Evolutionary conservation across 2,797 vertebrate species (phyloP).

Genomic region (Acrocephalus scirpaceus): DNA sequence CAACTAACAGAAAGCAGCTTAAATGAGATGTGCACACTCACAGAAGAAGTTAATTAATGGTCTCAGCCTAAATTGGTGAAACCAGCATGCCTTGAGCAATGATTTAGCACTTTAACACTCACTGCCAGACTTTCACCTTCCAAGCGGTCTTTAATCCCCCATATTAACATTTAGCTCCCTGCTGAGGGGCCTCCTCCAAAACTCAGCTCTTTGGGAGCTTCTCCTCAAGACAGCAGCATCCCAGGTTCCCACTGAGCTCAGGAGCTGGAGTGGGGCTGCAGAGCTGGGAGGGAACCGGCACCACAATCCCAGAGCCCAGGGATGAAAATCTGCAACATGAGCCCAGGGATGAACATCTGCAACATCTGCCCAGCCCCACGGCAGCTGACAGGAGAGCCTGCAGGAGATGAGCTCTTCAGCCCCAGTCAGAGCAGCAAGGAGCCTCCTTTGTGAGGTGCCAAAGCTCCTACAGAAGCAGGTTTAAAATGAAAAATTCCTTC

Average conservation of each 20-base stretch:
- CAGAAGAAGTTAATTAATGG: neutral
- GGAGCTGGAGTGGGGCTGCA: neutral
- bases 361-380: neutral
- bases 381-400: neutral
- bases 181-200: neutral
- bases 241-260: neutral
- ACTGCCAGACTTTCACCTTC: neutral
- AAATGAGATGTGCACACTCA: neutral
- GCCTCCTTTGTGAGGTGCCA: neutral
- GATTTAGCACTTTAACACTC: neutral
- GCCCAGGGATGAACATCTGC: neutral
- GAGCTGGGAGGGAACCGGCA: neutral
- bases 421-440: neutral
- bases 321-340: too few relatives aligned
- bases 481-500: neutral
- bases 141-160: neutral
- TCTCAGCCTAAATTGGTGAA: neutral
- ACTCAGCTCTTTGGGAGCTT: neutral
- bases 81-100: neutral
- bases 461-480: neutral
- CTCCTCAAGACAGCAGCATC: neutral
- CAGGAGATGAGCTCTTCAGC: neutral
- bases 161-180: neutral
- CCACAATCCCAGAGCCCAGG: too few relatives aligned
- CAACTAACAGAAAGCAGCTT: neutral